Base-by-base conservation (phyloP, 2,797 vertebrate genomes). In the Enteromius paludinosus region DNA sequence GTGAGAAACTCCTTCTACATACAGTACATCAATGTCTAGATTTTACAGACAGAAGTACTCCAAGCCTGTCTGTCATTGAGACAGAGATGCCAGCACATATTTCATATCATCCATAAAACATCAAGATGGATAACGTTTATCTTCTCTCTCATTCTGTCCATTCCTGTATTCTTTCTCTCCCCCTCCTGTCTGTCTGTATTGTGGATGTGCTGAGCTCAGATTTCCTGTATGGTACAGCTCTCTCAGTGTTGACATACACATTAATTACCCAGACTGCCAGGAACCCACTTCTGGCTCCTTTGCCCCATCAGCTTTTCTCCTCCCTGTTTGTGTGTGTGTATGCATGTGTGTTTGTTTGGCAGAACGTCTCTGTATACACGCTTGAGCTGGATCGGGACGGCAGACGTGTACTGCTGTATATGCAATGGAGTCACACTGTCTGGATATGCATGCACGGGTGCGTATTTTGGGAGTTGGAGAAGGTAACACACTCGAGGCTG, bases 231-330 rank as follows among this genome's bases (percentile, higher is more conserved):
- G 87, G 87, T 87, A 91, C 89, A 61, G 84, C 87, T 91, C 87
- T 92, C 87, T 92, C 86, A 89, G 89, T 93, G 93, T 93, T 94
- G 93, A 95, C 92, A 90, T 88, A 92, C 90, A 92, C 94, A 94
- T 95, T 94, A 94, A 95, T 95, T 95, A 95, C 90, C 87, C 86
- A 76, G 87, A 90, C 91, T 92, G 90, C 91, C 90, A 90, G 92
- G 92, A 91, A 94, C 91, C 90, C 90, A 91, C 87, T 90, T 91
- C 87, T 93, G 87, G 86, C 89, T 90, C 87, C 87, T 90, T 88
- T 88, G 79, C 83, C 90, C 89, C 75, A 87, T 89, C 89, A 90
- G 86, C 81, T 76, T 83, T 64, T 66, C 77, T 81, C 23, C 66
- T 79, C 56, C 5, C 61, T 61, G n/a, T 84, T 20, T 74, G 56